Base-by-base conservation (phyloP, 1,140 invertebrate genomes). In the Lutraria rhynchaena region DNA sequence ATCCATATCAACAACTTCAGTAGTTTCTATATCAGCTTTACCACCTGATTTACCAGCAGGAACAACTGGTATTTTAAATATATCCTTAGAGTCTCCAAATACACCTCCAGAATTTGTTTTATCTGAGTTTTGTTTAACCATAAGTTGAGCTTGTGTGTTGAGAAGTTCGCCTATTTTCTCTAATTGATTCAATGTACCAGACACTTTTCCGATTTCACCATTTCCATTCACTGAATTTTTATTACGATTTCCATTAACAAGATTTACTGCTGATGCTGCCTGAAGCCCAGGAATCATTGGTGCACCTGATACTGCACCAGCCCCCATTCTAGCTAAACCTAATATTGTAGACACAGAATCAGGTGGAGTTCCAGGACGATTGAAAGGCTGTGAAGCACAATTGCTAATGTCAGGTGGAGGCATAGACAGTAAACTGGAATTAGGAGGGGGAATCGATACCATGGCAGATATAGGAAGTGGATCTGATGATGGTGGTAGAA, bases 1-100 rank as follows among this genome's bases (percentile, higher is more conserved):
- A 93, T 94, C 96, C 94, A 95, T 95, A 85, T 95, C 95, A 37
- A 95, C 89, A 19, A 92, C 90, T 70, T 93, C 92, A 46, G 87
- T 91, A 19, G 88, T 87, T 81, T 93, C 92, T 35, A 69, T 65
- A 27, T 70, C 70, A 58, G 22, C 49, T 63, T 67, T 77, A 22
- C 46, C 31, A 9, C 78, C 35, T n/a, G n/a, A 44, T 41, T 69
- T 69, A 19, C 29, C 41, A 17, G 31, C 22, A 22, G 88, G 87
- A 33, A 85, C 83, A 31, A 85, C 46, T 0, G 89, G 89, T 9
- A 89, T 85, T 77, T 89, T 90, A 63, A 90, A 90, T 44, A 87
- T 58, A 73, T 77, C 82, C 22, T 37, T 13, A 49, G 24, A n/a
- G 19, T 67, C 31, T 11, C n/a, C 11, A 44, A 41, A 29, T 4